Evolutionary conservation across 2,888 invertebrate genomes (phyloP).

Genomic region (Incurvaria masculella): DNA sequence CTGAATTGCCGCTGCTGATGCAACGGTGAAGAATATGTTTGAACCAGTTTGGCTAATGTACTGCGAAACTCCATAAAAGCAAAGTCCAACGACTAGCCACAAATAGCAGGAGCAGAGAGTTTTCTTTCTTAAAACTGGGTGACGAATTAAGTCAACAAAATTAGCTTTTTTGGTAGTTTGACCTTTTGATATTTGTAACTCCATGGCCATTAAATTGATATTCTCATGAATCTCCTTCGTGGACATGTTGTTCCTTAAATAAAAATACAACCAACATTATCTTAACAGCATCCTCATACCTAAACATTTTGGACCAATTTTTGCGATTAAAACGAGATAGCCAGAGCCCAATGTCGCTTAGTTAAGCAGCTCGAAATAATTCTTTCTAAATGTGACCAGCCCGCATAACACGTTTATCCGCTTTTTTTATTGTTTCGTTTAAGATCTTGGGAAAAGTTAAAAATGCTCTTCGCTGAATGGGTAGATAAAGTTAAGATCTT

Average conservation of each 20-base stretch:
- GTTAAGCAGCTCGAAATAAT: no score
- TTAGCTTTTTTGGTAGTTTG: conserved; percentile 38
- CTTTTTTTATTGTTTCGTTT: no score
- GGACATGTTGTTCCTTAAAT: conserved; percentile 49
- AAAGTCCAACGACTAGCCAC: conserved; percentile 80
- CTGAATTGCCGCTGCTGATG: conserved; percentile 54
- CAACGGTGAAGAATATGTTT: conserved; percentile 77
- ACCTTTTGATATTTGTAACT: conserved; percentile 22
- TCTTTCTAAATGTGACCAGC: no score
- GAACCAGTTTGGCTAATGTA: conserved; percentile 77
- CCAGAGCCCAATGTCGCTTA: no score
- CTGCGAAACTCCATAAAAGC: conserved; percentile 82
- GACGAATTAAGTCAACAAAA: conserved; percentile 61
- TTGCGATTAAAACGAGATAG: no score
- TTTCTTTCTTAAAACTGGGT: conserved; percentile 60
- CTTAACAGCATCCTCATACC: no score
- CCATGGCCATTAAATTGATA: conserved; percentile 32
- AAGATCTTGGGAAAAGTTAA: no score
- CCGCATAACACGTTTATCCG: no score
- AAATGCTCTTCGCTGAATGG: no score
- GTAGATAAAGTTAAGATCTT: no score
- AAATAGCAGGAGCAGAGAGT: conserved; percentile 65
- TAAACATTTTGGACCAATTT: no score
- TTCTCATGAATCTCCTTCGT: conserved; percentile 43
- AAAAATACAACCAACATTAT: no score